Evolutionary conservation across 2,888 invertebrate species (phyloP), one percentile per base, ranked within the genome.

Genomic region (Hyposoter dolosus): DNA sequence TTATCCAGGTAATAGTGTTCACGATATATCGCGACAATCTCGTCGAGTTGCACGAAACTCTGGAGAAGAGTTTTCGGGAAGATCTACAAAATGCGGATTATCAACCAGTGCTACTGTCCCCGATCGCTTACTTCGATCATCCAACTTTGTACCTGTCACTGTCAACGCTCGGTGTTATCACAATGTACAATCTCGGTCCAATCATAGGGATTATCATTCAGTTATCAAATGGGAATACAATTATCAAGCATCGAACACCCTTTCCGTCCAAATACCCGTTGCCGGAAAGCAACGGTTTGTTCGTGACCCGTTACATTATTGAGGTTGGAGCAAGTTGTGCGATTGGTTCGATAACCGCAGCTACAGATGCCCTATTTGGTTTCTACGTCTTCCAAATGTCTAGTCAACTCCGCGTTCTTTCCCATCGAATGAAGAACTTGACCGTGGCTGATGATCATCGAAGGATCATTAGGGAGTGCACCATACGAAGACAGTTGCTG

Each of bases 341-440:
- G n/a, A 71, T 71, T 28, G 72, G 66, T 43, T 35, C 66, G 19
- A 50, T 77, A 35, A 68, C 77, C n/a, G 35, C 53, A 19, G 40
- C 35, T 2, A 77, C 66, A 12, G 50, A 71, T 50, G 85, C 86
- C 0, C 80, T 90, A 5, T 91, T 91, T 74, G 90, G 90, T 10
- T 86, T 89, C 15, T 90, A 90, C 50, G 50, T 90, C 15, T 90
- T 91, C 63, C 90, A 91, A 65, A 89, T 92, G 71, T 80, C 87
- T 0, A 89, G 90, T 2, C 85, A 90, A 40, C 72, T 92, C 17
- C 88, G 88, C 7, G 85, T 85, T 17, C 84, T 90, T 40, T 77
- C 88, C 0, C 72, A 71, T 40, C 77, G 87, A 0, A 87, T 90
- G 53, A 50, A 35, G 0, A 87, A 87, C 45, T 45, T 87, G 1